phyloP scores from a whole-genome alignment of 2,113 vertebrate species.

The Arvicanthis niloticus region DNA sequence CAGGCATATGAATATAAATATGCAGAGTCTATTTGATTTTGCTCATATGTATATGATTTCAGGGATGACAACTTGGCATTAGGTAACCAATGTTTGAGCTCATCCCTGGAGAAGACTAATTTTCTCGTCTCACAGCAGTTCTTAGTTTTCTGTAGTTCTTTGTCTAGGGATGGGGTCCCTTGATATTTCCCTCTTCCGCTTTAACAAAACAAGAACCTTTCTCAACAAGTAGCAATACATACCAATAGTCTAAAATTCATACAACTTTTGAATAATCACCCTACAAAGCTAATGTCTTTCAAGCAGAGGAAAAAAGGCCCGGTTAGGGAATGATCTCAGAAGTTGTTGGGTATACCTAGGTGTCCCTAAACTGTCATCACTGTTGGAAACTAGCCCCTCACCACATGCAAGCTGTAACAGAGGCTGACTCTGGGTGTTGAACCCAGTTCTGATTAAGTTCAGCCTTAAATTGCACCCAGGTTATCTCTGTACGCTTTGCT shows the following conservation, averaged over 20 bases:
- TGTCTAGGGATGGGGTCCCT: neutral
- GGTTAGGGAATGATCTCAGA: neutral
- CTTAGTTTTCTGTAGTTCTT: neutral
- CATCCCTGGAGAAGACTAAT: neutral
- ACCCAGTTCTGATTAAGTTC: neutral
- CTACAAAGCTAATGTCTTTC: neutral
- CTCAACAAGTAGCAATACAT: neutral
- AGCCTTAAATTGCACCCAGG: neutral
- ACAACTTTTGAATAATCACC: neutral
- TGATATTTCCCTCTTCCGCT: neutral
- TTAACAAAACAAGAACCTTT: neutral
- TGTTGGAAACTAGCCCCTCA: neutral
- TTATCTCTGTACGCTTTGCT: constrained; percentile 6
- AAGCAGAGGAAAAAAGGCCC: neutral
- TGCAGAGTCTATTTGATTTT: neutral
- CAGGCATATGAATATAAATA: neutral
- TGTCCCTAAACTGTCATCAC: neutral
- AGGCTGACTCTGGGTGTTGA: neutral
- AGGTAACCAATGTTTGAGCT: too few relatives aligned
- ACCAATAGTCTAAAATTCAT: constrained; percentile 2
- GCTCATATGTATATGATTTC: neutral
- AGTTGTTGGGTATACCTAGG: neutral
- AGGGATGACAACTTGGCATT: neutral
- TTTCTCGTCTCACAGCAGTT: neutral
- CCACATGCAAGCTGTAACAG: neutral